Conservation (phyloP, 1,140 invertebrate species). For the Rhynchophorus ferrugineus region DNA sequence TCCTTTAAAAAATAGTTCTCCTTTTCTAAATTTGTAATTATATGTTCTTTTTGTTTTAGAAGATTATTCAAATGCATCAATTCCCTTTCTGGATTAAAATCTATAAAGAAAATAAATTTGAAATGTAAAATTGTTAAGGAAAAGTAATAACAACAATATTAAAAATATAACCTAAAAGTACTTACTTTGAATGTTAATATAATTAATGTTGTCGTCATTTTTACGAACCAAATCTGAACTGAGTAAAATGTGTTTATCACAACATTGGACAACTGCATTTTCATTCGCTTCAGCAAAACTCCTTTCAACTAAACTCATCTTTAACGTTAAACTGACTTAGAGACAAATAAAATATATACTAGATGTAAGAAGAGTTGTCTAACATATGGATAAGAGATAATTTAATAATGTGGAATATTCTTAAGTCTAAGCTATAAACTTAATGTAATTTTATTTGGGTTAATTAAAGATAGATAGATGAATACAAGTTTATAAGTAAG, state of each 20-base stretch:
- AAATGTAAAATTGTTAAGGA: neutral
- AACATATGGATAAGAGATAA: neutral
- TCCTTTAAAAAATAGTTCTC: conserved; percentile 12
- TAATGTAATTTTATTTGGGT: neutral
- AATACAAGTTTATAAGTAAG: too few relatives aligned
- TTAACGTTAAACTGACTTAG: too few relatives aligned
- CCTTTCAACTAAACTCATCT: conserved; percentile 5
- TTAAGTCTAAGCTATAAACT: too few relatives aligned
- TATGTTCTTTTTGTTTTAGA: conserved; percentile 1
- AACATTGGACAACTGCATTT: conserved; percentile 2
- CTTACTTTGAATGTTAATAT: conserved; percentile 5
- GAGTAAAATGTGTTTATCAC: conserved; percentile 6
- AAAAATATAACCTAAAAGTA: neutral
- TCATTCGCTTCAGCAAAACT: neutral
- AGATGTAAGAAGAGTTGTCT: neutral
- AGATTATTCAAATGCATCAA: neutral
- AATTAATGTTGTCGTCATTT: neutral
- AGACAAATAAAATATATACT: too few relatives aligned
- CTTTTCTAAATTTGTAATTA: conserved; percentile 5
- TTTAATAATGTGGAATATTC: neutral
- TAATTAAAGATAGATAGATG: neutral
- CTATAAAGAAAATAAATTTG: conserved; percentile 6
- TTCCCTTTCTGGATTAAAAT: neutral
- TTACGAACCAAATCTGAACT: neutral
- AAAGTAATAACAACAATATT: neutral